Evolutionary conservation across 2,888 invertebrate species (phyloP).

Genomic region (Sphaeridia pumilis): DNA sequence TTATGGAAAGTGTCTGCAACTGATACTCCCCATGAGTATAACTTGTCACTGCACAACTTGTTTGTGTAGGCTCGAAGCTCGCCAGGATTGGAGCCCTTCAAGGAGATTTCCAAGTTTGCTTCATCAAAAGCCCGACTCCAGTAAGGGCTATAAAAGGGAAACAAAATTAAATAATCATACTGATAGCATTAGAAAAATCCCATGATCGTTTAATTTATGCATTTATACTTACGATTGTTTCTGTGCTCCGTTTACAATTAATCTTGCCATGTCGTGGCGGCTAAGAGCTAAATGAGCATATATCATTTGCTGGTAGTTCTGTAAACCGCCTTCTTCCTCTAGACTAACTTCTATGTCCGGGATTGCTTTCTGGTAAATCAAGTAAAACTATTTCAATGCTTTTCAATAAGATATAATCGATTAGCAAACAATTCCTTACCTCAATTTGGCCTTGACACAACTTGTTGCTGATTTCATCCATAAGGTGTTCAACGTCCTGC

Average conservation of each 20-base stretch:
- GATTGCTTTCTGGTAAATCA: conserved; percentile 55
- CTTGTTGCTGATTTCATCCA: conserved; percentile 71
- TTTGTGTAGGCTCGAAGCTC: neutral
- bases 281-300: conserved; percentile 75
- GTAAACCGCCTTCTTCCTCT: conserved; percentile 42
- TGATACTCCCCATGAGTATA: conserved; percentile 5
- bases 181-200: neutral
- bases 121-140: conserved; percentile 30
- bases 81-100: conserved; percentile 1
- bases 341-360: conserved; percentile 79
- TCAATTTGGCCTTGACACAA: conserved; percentile 69
- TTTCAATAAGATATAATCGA: neutral
- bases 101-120: conserved; percentile 11
- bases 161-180: conserved; percentile 4
- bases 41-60: conserved; percentile 7
- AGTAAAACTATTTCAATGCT: conserved; percentile 2
- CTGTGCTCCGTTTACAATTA: conserved; percentile 58
- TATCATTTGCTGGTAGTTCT: conserved; percentile 57
- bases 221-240: conserved; percentile 43
- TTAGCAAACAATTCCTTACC: conserved; percentile 31
- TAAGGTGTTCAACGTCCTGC: conserved; percentile 60
- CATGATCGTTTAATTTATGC: neutral
- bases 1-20: neutral
- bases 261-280: conserved; percentile 70
- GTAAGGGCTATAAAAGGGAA: conserved; percentile 41